Percentiles rank a stretch among this genome's conserved stretches.
These are phyloP conservation scores for Paratrypauchen microcephalus DNA, from an alignment of 2,797 vertebrate genomes.

Conservation along the genomic window DNA sequence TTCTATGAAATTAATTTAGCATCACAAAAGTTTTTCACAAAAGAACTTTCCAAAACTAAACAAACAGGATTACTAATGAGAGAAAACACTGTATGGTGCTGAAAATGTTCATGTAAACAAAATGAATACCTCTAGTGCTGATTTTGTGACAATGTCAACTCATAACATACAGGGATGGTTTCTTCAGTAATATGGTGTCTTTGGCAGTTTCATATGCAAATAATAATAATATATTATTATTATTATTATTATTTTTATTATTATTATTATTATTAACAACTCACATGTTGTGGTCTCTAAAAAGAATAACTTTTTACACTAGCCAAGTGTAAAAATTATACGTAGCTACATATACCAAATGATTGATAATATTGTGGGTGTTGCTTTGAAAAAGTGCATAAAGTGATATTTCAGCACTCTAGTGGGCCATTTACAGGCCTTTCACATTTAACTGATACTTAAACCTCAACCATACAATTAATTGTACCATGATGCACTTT, in stretches of 20 bases:
- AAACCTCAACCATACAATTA: no score
- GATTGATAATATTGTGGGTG: neutral
- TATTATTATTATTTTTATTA: no score
- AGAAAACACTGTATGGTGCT: neutral
- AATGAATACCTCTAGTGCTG: neutral
- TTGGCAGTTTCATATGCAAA: no score
- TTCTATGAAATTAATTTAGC: conserved; percentile 19
- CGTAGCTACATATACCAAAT: neutral
- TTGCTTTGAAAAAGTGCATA: neutral
- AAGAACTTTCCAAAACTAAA: neutral
- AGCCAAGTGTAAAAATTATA: neutral
- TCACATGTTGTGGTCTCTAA: neutral
- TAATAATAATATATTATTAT: no score
- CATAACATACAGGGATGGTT: neutral
- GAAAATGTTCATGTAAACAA: neutral
- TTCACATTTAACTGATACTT: no score
- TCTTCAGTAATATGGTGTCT: neutral
- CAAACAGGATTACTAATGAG: neutral
- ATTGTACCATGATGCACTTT: no score
- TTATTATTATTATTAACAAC: no score
- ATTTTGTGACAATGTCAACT: no score
- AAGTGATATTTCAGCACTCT: no score
- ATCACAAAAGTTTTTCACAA: conserved; percentile 17
- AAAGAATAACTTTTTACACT: no score
- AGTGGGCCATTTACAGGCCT: no score